Evolutionary conservation across 2,797 vertebrate genomes (phyloP).

Genomic region (Peromyscus nudipes): DNA sequence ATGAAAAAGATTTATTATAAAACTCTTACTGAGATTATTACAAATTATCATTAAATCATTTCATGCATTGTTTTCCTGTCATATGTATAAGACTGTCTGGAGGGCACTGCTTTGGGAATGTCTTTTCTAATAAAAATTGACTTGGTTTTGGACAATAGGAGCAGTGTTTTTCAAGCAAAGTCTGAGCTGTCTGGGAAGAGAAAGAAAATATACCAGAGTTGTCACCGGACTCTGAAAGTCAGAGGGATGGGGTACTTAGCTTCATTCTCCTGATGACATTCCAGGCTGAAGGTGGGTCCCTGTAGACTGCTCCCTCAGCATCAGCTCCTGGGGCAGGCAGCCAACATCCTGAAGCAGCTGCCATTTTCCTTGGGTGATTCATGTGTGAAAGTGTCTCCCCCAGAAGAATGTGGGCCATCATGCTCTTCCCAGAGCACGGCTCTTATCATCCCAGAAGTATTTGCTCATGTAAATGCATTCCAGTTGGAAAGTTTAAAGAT

Average conservation of each 20-base stretch:
- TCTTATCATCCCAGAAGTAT: conserved; percentile 65
- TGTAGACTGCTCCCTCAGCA: background rate
- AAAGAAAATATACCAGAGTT: conserved; percentile 21
- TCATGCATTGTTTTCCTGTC: background rate
- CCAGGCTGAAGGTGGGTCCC: conserved; percentile 54
- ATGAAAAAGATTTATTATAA: conserved; percentile 44
- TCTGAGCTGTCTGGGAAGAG: background rate
- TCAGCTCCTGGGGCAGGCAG: conserved; percentile 47
- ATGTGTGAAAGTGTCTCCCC: conserved; percentile 67
- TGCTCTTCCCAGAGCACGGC: conserved; percentile 48
- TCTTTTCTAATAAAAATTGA: conserved; percentile 1
- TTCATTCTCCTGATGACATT: conserved; percentile 18
- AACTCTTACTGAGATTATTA: conserved; percentile 43
- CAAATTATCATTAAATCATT: conserved; percentile 30
- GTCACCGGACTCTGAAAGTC: conserved; percentile 30
- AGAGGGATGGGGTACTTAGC: conserved; percentile 41
- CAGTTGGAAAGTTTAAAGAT: conserved; percentile 44
- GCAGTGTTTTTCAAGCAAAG: conserved; percentile 50
- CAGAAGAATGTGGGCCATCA: conserved; percentile 50
- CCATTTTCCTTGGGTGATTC: conserved; percentile 71
- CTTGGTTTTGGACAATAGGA: conserved; percentile 34
- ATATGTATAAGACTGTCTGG: conserved; percentile 39
- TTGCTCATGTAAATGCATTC: conserved; percentile 52
- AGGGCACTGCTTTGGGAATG: conserved; percentile 26
- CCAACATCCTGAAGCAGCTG: conserved; percentile 66